Evolutionary conservation across 30 jellyfish, hydroid and myxozoan species (phyloP).

Genomic region (Sanderia malayensis): DNA sequence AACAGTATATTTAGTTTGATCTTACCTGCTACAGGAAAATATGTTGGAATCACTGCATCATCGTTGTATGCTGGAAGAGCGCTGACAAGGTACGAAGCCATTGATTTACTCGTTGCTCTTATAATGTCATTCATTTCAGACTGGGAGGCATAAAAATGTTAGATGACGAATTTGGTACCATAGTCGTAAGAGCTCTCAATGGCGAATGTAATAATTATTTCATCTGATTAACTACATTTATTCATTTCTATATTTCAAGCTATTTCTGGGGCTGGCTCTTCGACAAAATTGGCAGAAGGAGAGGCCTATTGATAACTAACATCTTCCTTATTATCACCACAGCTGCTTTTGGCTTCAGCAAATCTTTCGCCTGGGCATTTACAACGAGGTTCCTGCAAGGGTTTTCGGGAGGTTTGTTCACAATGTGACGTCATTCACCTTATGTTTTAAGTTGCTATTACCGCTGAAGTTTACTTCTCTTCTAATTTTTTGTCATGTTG

Average conservation of each 20-base stretch:
- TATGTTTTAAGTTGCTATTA: no score
- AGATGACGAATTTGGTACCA: no score
- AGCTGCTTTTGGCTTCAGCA: slow-evolving; percentile 42
- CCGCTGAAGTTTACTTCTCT: no score
- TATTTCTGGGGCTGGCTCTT: slow-evolving; percentile 69
- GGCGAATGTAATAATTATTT: no score
- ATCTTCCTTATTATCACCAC: slow-evolving; percentile 11
- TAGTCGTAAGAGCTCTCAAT: no score
- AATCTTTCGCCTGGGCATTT: slow-evolving; percentile 33
- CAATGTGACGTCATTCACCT: no score
- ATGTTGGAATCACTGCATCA: slow-evolving; percentile 3
- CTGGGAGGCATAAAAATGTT: no score
- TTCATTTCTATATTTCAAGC: slow-evolving; percentile 17
- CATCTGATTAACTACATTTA: no score
- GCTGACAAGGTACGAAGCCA: neutral
- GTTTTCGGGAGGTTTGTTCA: slow-evolving; percentile 37
- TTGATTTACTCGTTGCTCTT: no score
- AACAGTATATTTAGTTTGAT: no score
- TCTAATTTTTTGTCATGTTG: no score
- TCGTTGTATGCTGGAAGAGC: neutral
- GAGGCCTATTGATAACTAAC: slow-evolving; percentile 17
- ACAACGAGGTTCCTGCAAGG: slow-evolving; percentile 40
- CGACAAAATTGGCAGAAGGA: slow-evolving; percentile 39
- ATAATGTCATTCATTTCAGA: no score
- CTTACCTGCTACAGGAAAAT: neutral